Evolutionary conservation across 1,140 invertebrate genomes (phyloP), one percentile per base, ranked within the genome.

Genomic region (Caerostris extrusa): DNA sequence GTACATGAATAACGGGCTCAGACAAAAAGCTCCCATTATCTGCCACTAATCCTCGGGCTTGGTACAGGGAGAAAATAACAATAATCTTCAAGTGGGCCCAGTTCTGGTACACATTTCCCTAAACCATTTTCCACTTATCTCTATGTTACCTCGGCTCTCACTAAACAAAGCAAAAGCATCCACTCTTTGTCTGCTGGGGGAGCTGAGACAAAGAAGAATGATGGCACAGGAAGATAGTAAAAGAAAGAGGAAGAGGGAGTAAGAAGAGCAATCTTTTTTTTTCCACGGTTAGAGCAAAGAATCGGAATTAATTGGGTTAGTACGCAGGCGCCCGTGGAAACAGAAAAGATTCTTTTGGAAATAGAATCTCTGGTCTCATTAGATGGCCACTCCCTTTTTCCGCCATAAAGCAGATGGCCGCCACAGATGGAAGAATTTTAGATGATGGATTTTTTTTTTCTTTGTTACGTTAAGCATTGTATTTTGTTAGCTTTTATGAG

Each of bases 251-350:
- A 67, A n/a, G n/a, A 67, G n/a, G n/a, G n/a, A 67, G n/a, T 67
- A 12, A 67, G 64, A 67, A 67, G n/a, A 12, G 64, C 12, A n/a
- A 67, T 67, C 64, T 14, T 14, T 17, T 17, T 64, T 12, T 64
- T 64, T 4, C 17, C 5, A 12, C 8, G 5, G 12, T 5, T 12
- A 14, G 34, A 81, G 34, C 19, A 88, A 53, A 14, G 60, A 64
- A 88, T 61, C 56, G 60, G 56, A 88, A 88, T 88, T 88, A 88
- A 88, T 88, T 67, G 86, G 86, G 60, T 69, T 57, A 90, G 64
- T 19, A 90, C 58, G 34, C n/a, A 55, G 50, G 61, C 86, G 61
- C 67, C 17, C 61, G 50, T 19, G 86, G 67, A 64, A 88, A 88
- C 86, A 67, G 86, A 88, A 85, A 58, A 57, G 86, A 67, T 88